Base-by-base conservation (phyloP, 2,888 invertebrate species). In the Mythimna albipuncta region DNA sequence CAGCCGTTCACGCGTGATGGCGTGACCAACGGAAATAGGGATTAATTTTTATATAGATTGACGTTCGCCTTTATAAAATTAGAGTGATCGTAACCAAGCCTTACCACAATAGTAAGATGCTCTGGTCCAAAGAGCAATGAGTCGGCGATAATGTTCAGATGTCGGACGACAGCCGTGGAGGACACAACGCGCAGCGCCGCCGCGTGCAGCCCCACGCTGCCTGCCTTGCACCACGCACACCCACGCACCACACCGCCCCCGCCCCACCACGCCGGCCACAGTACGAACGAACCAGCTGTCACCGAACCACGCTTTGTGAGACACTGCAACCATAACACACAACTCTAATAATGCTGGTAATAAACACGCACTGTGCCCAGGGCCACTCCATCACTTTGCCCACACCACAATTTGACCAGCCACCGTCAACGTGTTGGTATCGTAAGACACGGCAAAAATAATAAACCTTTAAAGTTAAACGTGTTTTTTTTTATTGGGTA, bases 91-190 rank as follows among this genome's bases (percentile, higher is more conserved):
- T 13, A 16, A 47, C 16, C 19, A 35, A 63, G 10, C 2, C 16
- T 55, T 66, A 92, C 94, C 90, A 90, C 67, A 2, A 95, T 69
- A 38, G 90, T 89, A 50, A 95, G 52, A 72, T 94, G 93, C 0
- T 88, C 76, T 0, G 90, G 87, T 0, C 82, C 77, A 77, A 88
- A 95, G 72, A 87, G 72, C 54, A 95, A 69, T 2, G 93, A 82
- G 79, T 95, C 95, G 0, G 95, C 95, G 0, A 95, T 75, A 19
- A 95, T 66, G 32, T 87, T 77, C 47, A 95, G 85, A 21, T 88
- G 79, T 0, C 95, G 83, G 7, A 86, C 86, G 0, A 90, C 85
- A 0, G 93, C 93, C 0, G 93, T 93, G 59, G 92, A 91, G 62
- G 87, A 82, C 2, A 94, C 79, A 16, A 94, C 69, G 10, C 92